Evolutionary conservation across 2,888 invertebrate genomes (phyloP), one percentile per base, ranked within the genome.

Genomic region (Drosophila stalkeri): DNA sequence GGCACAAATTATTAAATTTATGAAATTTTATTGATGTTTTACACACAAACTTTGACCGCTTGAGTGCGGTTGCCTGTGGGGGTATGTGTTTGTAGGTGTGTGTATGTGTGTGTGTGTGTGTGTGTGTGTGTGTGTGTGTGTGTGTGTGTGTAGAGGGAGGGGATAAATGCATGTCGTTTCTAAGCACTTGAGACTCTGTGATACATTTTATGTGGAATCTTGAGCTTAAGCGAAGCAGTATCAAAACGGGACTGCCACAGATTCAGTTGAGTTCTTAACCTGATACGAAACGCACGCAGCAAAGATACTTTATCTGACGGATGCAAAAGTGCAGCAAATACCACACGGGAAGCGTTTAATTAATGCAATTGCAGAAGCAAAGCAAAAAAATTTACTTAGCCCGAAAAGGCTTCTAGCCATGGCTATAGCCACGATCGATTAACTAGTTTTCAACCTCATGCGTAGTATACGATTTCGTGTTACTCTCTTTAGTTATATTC

Each of bases 1-100:
- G 74, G 64, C 64, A 78, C 64, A 77, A 86, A 83, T 87, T 77
- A 86, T 89, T 80, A 86, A 89, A 89, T 87, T 87, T 89, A 84
- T 86, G 79, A 84, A 86, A 78, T 84, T 87, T 75, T 89, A 89
- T 87, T 87, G 86, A 88, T 83, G 79, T 86, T 76, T 78, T 77
- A 86, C 88, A 88, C 81, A 83, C 78, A 80, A 85, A 81, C 86
- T 86, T 80, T 86, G 83, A 76, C 75, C 80, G 86, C 86, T 80
- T 70, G 71, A 75, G 80, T 61, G 76, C 64, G 35, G 69, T 46
- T 67, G 35, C 12, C n/a, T 33, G 65, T 49, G 41, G 23, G n/a
- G 33, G 39, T 47, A 18, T 37, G 44, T 46, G 44, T 55, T n/a
- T n/a, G n/a, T n/a, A n/a, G n/a, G 56, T 57, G 63, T 49, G 37